Evolutionary conservation across 2,888 invertebrate genomes (phyloP), one percentile per base, ranked within the genome.

Genomic region (Cartodere bifasciata): DNA sequence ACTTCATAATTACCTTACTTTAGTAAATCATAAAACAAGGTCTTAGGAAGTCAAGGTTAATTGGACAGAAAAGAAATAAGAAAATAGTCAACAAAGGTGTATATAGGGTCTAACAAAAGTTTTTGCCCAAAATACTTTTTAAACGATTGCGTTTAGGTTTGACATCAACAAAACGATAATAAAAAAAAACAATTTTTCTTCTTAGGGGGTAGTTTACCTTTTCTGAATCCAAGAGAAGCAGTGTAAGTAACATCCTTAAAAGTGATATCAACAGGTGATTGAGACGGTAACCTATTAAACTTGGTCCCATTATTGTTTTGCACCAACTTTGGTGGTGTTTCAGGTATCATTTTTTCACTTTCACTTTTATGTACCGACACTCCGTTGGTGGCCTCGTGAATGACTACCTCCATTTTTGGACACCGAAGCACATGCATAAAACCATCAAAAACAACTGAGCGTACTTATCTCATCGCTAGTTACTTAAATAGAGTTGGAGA

Each of bases 241-340:
- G 70, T 76, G 49, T 77, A 81, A 0, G 70, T 71, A 39, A 86
- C 67, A 49, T 82, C 72, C 35, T 75, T 73, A 55, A 85, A 85
- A 41, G 71, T 67, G 38, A 86, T 72, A 49, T 84, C 80, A 17
- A 83, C 45, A 1, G 55, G 50, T 31, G 48, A 45, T 12, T 42
- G 46, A 14, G 42, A 42, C 1, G 52, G 49, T 31, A 48, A 25
- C 40, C 46, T 44, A 31, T 42, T 49, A 36, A 55, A 54, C 9
- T 33, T 44, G 6, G 40, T 32, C 13, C 28, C 34, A 16, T 34
- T 34, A 11, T 31, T 37, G 2, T 16, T 25, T 23, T 12, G n/a
- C n/a, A 31, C 26, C 23, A 13, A 20, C 10, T 9, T 17, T 11
- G 11, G 14, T 13, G 10, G 15, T 21, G 21, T 23, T 15, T 15